phyloP scores from a whole-genome alignment of 2,888 invertebrate genomes.

The Venustoraphidia nigricollis region DNA sequence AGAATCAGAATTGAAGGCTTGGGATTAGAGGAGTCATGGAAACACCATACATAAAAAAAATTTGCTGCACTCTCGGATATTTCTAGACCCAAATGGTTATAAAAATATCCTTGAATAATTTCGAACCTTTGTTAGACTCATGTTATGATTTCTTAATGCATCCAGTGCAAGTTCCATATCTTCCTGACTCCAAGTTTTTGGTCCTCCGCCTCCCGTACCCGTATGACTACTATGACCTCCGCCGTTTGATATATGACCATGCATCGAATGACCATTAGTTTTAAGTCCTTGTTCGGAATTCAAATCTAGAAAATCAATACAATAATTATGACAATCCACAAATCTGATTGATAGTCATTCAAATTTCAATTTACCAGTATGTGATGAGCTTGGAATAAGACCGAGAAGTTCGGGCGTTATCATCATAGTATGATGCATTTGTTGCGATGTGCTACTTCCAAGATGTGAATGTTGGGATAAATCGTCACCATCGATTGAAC shows the following conservation, averaged over 20 bases:
- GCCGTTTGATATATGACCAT: slow-evolving; percentile 11
- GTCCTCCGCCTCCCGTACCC: slow-evolving; percentile 34
- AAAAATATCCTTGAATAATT: no score
- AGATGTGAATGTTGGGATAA: slow-evolving; percentile 24
- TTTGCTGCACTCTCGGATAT: no score
- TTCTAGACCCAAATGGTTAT: no score
- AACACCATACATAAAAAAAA: no score
- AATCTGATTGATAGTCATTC: no score
- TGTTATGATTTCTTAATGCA: slow-evolving; percentile 69
- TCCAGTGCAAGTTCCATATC: slow-evolving; percentile 83
- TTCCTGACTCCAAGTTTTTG: slow-evolving; percentile 77
- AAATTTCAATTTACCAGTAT: neutral
- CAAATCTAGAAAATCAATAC: slow-evolving; percentile 2
- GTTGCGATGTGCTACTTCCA: slow-evolving; percentile 29
- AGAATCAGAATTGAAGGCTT: no score
- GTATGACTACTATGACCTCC: slow-evolving; percentile 17
- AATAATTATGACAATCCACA: no score
- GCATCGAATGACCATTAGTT: slow-evolving; percentile 23
- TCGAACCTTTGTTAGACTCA: slow-evolving; percentile 70
- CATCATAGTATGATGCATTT: slow-evolving; percentile 39
- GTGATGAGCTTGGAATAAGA: slow-evolving; percentile 32
- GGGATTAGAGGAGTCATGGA: no score
- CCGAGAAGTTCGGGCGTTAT: slow-evolving; percentile 44
- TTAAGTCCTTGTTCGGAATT: slow-evolving; percentile 15
- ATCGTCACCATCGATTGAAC: no score